A percentile compares a stretch with the other conserved stretches of the same genome.
Evolutionary conservation across 1,140 invertebrate species (phyloP).

Genomic region (Drosophila santomea): DNA sequence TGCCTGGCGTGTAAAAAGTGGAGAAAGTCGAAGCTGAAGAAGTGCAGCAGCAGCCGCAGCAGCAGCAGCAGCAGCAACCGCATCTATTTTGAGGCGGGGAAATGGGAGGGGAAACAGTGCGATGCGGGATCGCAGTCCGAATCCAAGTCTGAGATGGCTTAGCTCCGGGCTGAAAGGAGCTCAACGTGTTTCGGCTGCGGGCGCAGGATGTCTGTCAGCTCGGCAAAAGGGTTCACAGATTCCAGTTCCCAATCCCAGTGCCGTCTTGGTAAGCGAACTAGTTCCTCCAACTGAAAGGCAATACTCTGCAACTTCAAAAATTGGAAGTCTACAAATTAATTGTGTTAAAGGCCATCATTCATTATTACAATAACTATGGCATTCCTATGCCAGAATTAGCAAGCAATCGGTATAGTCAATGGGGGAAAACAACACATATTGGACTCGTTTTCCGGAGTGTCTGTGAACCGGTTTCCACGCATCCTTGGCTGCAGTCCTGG

Average conservation of each 20-base stretch:
- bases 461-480: not conserved
- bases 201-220: constrained; percentile 33
- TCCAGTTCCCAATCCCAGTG: not conserved
- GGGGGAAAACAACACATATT: not conserved
- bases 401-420: not conserved
- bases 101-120: not conserved
- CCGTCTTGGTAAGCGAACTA: not conserved
- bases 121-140: constrained; percentile 7
- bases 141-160: constrained; percentile 40
- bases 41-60: constrained; percentile 7
- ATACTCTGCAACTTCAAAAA: no score
- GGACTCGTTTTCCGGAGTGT: not conserved
- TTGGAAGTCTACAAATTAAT: not conserved
- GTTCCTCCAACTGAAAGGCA: not conserved
- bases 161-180: constrained; percentile 35
- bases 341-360: not conserved
- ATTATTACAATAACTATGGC: not conserved
- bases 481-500: constrained; percentile 9
- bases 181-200: constrained; percentile 33
- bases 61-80: no score
- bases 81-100: not conserved
- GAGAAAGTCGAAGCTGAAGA: constrained; percentile 6
- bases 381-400: not conserved
- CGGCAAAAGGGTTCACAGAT: not conserved
- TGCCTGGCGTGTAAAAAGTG: constrained; percentile 39